These are phyloP conservation scores for Henicopernis longicauda DNA, from an alignment of 2,113 vertebrate species.

Conservation along the genomic window DNA sequence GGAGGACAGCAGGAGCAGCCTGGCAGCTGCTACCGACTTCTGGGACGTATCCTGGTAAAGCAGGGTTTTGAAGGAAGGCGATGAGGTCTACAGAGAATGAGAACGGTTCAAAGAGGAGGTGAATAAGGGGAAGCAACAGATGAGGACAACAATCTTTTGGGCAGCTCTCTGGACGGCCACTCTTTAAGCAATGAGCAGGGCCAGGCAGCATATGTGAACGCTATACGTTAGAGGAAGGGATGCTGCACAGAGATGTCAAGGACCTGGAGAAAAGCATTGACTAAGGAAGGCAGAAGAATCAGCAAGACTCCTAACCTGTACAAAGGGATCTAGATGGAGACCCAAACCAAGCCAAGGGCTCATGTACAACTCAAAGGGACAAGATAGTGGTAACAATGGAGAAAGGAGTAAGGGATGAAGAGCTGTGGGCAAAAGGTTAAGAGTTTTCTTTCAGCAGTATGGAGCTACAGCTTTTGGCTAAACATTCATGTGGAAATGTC, in stretches of 20 bases:
- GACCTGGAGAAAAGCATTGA: background rate
- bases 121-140: background rate
- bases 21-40: background rate
- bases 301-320: background rate
- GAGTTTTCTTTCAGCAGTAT: background rate
- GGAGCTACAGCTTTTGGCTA: background rate
- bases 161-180: background rate
- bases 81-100: background rate
- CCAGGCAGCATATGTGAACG: background rate
- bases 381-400: background rate
- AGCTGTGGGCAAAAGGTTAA: background rate
- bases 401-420: background rate
- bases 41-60: background rate
- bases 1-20: background rate
- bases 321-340: background rate
- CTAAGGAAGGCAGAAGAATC: background rate
- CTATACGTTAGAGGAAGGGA: background rate
- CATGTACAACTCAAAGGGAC: background rate
- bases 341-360: background rate
- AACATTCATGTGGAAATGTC: background rate
- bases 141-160: background rate
- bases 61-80: background rate
- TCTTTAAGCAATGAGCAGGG: background rate
- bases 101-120: background rate
- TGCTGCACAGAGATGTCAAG: background rate